A percentile compares a stretch with the other conserved stretches of the same genome.
Evolutionary conservation across 2,797 vertebrate genomes (phyloP).

Genomic region (Arctocebus calabarensis): DNA sequence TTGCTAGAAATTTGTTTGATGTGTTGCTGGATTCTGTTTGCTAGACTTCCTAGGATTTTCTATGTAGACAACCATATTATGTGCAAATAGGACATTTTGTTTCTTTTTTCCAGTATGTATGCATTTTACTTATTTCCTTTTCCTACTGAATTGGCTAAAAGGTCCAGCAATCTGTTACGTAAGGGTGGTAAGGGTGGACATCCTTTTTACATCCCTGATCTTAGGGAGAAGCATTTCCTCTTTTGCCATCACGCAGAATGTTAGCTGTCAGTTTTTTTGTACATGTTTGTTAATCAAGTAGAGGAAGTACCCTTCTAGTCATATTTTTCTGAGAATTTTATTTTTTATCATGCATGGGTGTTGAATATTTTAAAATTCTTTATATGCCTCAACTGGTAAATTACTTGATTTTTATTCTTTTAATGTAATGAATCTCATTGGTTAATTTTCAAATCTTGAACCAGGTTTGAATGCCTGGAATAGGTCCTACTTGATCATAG

Average conservation of each 20-base stretch:
- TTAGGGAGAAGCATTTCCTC: neutral
- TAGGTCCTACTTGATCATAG: neutral
- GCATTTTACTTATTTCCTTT: neutral
- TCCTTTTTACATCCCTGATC: no score
- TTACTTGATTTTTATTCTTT: neutral
- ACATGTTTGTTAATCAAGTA: neutral
- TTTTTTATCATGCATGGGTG: neutral
- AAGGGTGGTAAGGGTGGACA: no score
- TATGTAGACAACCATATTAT: neutral
- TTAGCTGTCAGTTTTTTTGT: no score
- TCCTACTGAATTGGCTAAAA: neutral
- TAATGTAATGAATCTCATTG: neutral
- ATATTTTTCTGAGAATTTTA: neutral
- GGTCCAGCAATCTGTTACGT: neutral
- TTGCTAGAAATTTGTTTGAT: no score
- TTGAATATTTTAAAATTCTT: neutral
- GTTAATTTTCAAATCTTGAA: neutral
- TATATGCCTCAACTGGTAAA: neutral
- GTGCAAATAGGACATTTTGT: neutral
- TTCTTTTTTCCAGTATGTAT: neutral
- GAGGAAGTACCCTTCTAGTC: neutral
- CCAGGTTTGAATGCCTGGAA: neutral
- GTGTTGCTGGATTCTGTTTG: no score
- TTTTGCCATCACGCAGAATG: neutral
- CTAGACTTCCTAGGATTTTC: no score